Percentiles rank a stretch among this genome's conserved stretches.
These are phyloP conservation scores for Acrossocheilus wenchowensis DNA, from an alignment of 2,797 vertebrate genomes.

Conservation along the genomic window DNA sequence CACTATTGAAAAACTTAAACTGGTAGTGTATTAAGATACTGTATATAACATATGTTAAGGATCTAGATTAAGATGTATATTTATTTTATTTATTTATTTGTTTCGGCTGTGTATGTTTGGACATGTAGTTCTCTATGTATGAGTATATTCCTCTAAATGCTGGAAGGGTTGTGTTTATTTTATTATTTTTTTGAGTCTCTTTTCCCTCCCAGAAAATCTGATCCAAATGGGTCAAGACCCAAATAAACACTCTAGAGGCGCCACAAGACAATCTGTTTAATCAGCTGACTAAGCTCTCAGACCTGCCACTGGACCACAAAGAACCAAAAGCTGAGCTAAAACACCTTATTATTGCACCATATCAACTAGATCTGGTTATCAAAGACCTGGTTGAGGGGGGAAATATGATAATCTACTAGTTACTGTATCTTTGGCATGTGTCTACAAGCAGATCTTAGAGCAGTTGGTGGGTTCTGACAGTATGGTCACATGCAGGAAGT, in stretches of 20 bases:
- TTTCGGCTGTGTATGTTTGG: background rate
- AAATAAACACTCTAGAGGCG: slow-evolving; percentile 18
- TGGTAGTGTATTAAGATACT: background rate
- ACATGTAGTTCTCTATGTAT: background rate
- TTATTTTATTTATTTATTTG: background rate
- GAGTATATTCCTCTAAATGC: slow-evolving; percentile 3
- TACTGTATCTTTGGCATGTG: background rate
- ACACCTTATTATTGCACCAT: background rate
- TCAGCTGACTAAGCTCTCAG: slow-evolving; percentile 1
- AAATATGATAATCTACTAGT: background rate
- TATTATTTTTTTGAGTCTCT: background rate
- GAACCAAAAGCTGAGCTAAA: slow-evolving; percentile 1
- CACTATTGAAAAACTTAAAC: background rate
- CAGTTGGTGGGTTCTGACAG: background rate
- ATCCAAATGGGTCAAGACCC: slow-evolving; percentile 50
- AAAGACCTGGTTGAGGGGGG: background rate
- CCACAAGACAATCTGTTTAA: background rate
- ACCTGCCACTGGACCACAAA: background rate
- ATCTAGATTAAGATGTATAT: background rate
- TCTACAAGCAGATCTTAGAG: background rate
- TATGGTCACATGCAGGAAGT: background rate
- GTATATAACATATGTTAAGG: background rate
- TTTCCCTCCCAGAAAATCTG: slow-evolving; percentile 12
- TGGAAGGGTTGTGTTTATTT: background rate
- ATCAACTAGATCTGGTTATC: background rate